Percentiles rank a stretch among this genome's conserved stretches.
These are phyloP conservation scores for Xenopus petersii DNA, from an alignment of 2,797 vertebrate species.

Conservation along the genomic window DNA sequence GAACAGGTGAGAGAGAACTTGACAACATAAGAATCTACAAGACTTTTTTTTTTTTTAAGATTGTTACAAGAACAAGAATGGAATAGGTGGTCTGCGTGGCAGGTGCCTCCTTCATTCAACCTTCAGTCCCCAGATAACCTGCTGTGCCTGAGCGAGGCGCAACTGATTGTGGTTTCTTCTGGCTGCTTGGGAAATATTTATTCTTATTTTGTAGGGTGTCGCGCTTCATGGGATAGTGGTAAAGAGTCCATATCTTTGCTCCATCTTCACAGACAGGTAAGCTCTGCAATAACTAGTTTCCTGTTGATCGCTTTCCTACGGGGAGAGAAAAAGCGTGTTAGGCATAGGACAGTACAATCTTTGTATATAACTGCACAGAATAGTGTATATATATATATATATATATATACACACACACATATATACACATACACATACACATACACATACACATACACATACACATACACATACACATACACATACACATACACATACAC, in stretches of 20 bases:
- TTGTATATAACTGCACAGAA: too few relatives aligned
- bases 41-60: too few relatives aligned
- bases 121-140: not conserved
- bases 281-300: slow-evolving; percentile 67
- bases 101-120: slow-evolving; percentile 6
- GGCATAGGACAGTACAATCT: not conserved
- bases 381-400: too few relatives aligned
- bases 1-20: too few relatives aligned
- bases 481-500: too few relatives aligned
- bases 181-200: slow-evolving; percentile 37
- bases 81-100: not conserved
- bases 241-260: slow-evolving; percentile 12
- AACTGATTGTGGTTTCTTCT: slow-evolving; percentile 27
- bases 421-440: too few relatives aligned
- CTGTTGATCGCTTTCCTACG: slow-evolving; percentile 88
- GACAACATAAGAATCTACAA: too few relatives aligned
- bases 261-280: not conserved
- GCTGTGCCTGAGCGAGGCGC: not conserved
- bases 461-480: too few relatives aligned
- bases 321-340: slow-evolving; percentile 11
- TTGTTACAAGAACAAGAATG: not conserved
- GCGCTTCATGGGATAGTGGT: slow-evolving; percentile 27
- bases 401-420: too few relatives aligned
- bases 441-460: too few relatives aligned
- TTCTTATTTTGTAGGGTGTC: not conserved